These are phyloP conservation scores for Stratiomys singularior DNA, from an alignment of 2,888 invertebrate species.

Conservation along the genomic window DNA sequence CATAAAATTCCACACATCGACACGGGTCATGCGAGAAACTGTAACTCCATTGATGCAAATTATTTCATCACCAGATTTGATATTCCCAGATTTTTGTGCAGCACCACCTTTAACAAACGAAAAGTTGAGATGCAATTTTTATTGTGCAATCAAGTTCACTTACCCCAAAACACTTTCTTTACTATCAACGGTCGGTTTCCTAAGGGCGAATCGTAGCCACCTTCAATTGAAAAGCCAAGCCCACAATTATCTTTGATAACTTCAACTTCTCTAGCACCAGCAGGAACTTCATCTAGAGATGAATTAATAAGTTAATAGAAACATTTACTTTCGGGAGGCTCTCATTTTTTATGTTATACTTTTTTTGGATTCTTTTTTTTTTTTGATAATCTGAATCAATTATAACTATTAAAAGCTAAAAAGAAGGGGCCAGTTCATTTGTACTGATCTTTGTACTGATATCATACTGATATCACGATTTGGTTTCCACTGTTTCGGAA, in stretches of 20 bases:
- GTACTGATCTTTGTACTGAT: too few relatives aligned
- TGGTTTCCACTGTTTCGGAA: too few relatives aligned
- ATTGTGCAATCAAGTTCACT: too few relatives aligned
- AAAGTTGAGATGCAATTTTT: too few relatives aligned
- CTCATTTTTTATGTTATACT: too few relatives aligned
- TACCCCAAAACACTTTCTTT: conserved; percentile 95
- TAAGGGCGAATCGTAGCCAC: conserved; percentile 89
- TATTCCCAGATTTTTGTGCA: conserved; percentile 85
- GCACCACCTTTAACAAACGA: conserved; percentile 86
- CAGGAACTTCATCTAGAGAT: conserved; percentile 44
- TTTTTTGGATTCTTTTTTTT: too few relatives aligned
- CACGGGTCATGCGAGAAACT: conserved; percentile 86
- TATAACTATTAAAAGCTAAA: background rate
- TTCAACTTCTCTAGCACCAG: conserved; percentile 58
- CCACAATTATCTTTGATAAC: conserved; percentile 82
- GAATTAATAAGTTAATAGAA: background rate
- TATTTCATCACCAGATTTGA: conserved; percentile 88
- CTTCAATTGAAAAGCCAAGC: conserved; percentile 93
- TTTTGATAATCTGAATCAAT: too few relatives aligned
- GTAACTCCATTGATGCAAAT: conserved; percentile 83
- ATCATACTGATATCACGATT: too few relatives aligned
- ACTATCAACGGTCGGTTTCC: conserved; percentile 90
- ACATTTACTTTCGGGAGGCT: too few relatives aligned
- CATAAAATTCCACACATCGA: conserved; percentile 93
- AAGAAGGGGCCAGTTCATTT: too few relatives aligned